A percentile compares a stretch with the other conserved stretches of the same genome.
phyloP scores from a whole-genome alignment of 2,113 vertebrate species.

The Rhinopithecus roxellana region DNA sequence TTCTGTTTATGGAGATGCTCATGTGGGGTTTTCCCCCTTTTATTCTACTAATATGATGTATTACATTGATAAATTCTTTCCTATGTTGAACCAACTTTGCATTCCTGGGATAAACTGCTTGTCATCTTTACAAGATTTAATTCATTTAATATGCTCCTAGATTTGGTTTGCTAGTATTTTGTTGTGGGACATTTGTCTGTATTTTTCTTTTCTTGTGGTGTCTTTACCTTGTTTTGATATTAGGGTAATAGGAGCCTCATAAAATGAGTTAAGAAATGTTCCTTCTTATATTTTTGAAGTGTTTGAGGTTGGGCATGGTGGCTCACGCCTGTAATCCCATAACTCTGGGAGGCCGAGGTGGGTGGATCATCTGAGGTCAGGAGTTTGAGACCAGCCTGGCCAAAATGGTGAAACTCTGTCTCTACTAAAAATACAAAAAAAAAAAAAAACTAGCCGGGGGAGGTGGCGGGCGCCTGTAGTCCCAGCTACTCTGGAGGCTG shows the following conservation, averaged over 20 bases:
- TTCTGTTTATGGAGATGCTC: neutral
- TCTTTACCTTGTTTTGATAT: neutral
- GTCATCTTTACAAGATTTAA: neutral
- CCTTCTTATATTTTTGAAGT: neutral
- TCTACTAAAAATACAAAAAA: too few relatives aligned
- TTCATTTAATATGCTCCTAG: neutral
- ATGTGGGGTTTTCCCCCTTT: neutral
- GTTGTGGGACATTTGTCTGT: neutral
- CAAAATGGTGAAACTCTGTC: too few relatives aligned
- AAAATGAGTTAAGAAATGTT: neutral
- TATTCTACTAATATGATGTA: neutral
- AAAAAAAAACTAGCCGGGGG: too few relatives aligned
- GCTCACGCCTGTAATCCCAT: too few relatives aligned
- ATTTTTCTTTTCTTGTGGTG: neutral
- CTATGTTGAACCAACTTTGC: neutral
- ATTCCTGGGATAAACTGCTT: neutral
- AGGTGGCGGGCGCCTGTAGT: too few relatives aligned
- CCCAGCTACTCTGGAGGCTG: too few relatives aligned
- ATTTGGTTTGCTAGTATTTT: neutral
- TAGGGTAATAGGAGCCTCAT: neutral
- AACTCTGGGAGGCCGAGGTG: too few relatives aligned
- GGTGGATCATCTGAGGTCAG: too few relatives aligned
- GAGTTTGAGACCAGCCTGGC: too few relatives aligned
- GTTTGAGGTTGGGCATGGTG: too few relatives aligned
- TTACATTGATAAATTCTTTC: neutral